Evolutionary conservation across 92 coral and sea anemone species (phyloP).

Genomic region (Anthopleura xanthogrammica): DNA sequence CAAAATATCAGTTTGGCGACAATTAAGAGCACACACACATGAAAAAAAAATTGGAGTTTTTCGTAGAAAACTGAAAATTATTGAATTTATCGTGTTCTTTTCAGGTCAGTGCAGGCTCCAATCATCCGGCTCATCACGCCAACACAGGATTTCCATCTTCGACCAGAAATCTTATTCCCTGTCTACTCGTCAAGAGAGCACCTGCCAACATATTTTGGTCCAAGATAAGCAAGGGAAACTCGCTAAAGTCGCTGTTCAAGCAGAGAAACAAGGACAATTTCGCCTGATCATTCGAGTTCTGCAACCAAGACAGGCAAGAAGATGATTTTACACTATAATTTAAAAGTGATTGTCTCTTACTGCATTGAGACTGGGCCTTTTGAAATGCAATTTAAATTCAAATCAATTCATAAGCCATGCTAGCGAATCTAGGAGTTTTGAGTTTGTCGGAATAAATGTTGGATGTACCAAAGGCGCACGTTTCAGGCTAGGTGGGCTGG

Average conservation of each 20-base stretch:
- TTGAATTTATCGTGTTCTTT: neutral
- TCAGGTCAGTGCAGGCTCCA: conserved; percentile 51
- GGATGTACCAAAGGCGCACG: too few species aligned
- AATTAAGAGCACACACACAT: too few species aligned
- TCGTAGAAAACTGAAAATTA: too few species aligned
- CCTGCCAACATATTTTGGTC: conserved; percentile 59
- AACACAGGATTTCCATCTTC: conserved; percentile 45
- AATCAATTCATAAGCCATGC: too few species aligned
- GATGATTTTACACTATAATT: neutral
- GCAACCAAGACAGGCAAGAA: conserved; percentile 24
- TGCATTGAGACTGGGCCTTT: too few species aligned
- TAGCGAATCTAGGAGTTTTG: too few species aligned
- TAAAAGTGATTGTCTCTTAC: neutral
- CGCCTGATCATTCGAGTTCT: conserved; percentile 14
- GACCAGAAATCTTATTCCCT: conserved; percentile 46
- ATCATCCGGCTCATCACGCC: neutral
- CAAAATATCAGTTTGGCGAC: too few species aligned
- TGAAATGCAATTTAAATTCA: too few species aligned
- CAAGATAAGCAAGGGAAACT: conserved; percentile 35
- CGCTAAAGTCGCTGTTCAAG: conserved; percentile 23
- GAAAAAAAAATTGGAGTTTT: too few species aligned
- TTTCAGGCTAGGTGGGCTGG: too few species aligned
- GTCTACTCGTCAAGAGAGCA: conserved; percentile 24
- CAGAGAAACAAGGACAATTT: conserved; percentile 12
- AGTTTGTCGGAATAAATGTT: too few species aligned